A percentile compares a stretch with the other conserved stretches of the same genome.
Evolutionary conservation across 23 tunicate genomes (phyloP).

Genomic region (Diplosoma virens): DNA sequence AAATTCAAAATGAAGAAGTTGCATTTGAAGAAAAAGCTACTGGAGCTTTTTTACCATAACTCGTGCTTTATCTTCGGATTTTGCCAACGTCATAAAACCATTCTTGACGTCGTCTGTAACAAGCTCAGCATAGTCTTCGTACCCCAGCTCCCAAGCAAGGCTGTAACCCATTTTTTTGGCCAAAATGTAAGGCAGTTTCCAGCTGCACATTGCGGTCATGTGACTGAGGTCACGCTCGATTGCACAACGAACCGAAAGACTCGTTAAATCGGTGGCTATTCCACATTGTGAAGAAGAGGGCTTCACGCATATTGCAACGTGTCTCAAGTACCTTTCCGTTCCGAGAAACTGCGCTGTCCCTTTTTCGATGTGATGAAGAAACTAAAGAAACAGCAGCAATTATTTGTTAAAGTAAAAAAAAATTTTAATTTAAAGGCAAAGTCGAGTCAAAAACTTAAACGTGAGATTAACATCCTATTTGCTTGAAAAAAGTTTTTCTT

Average conservation of each 20-base stretch:
- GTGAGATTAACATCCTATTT: too few species aligned
- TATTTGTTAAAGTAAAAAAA: too few species aligned
- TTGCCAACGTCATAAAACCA: conserved; percentile 23
- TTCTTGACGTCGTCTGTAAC: background rate
- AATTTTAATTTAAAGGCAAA: too few species aligned
- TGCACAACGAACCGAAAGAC: conserved; percentile 52
- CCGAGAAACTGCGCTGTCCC: conserved; percentile 25
- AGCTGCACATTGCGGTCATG: conserved; percentile 82
- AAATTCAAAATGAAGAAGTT: too few species aligned
- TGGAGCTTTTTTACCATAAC: conserved; percentile 33
- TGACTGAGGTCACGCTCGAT: conserved; percentile 24
- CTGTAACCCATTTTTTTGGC: conserved; percentile 77
- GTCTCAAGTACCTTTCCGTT: conserved; percentile 70
- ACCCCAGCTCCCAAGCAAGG: conserved; percentile 33
- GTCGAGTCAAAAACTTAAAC: too few species aligned
- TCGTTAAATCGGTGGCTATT: conserved; percentile 67
- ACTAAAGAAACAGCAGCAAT: conserved; percentile 68
- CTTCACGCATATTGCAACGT: conserved; percentile 83
- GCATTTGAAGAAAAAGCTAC: too few species aligned
- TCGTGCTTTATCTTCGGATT: conserved; percentile 17
- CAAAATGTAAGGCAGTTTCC: conserved; percentile 64
- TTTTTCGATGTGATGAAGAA: conserved; percentile 53
- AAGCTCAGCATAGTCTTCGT: conserved; percentile 40
- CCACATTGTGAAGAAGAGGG: conserved; percentile 57
- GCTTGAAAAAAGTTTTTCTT: too few species aligned